Conservation (phyloP, 2,888 invertebrate species). For the Coecobrya sp. region DNA sequence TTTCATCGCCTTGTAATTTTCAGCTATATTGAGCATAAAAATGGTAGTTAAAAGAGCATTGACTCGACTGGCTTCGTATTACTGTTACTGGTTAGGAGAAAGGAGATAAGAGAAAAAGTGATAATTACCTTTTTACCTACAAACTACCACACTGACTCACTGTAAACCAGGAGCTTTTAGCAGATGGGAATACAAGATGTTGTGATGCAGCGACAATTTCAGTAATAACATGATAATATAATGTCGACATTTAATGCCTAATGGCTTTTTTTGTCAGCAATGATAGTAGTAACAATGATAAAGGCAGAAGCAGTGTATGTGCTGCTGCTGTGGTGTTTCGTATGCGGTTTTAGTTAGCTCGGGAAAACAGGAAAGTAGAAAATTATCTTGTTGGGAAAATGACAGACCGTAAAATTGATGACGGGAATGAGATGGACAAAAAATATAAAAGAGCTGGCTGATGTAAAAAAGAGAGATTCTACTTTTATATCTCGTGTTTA, state of each 20-base stretch:
- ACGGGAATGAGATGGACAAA: not conserved
- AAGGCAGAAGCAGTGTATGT: not conserved
- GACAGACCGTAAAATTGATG: constrained; percentile 77
- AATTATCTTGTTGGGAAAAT: constrained; percentile 45
- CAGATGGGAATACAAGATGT: not conserved
- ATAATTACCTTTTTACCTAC: constrained; percentile 40
- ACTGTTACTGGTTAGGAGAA: not conserved
- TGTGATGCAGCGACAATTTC: not conserved
- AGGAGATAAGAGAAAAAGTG: not conserved
- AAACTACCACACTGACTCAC: not conserved
- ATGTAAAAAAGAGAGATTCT: not conserved
- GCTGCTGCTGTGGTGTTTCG: not conserved
- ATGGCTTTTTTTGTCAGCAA: constrained; percentile 30
- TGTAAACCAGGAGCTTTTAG: not conserved
- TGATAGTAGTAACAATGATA: constrained; percentile 11
- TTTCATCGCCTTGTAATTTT: constrained; percentile 24
- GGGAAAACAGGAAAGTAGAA: not conserved
- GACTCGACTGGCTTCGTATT: not conserved
- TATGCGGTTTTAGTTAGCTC: not conserved
- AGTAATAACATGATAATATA: constrained; percentile 35
- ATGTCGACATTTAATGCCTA: constrained; percentile 35
- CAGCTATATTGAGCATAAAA: constrained; percentile 29
- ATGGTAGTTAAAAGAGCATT: constrained; percentile 19
- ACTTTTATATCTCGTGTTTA: not conserved
- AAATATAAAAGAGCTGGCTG: not conserved